Base-by-base conservation (phyloP, 2,888 invertebrate species). In the Pollenia labialis region DNA sequence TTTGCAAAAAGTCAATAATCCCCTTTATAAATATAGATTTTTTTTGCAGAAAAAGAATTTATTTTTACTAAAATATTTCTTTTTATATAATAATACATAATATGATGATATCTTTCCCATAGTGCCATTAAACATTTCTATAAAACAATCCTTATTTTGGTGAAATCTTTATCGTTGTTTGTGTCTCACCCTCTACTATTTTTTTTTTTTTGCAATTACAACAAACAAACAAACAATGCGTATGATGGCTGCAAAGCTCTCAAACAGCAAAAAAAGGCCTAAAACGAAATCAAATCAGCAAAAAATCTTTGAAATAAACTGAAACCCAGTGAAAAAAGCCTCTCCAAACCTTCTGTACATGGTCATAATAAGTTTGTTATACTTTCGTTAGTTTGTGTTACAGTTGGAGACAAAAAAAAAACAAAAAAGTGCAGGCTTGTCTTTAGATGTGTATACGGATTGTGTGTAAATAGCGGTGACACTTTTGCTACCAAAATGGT, bases 291-390 rank as follows among this genome's bases (percentile, higher is more conserved):
- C 48, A 66, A 81, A 74, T 69, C 81, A 48, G 11, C 52, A 60
- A 79, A 23, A 23, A 71, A 44, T 40, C 12, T 12, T 64, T 44
- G 48, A 32, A 64, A 68, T 12, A 62, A 52, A 50, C 42, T n/a
- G 6, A 4, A 44, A 44, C 16, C 6, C 23, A 52, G 23, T 7
- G 50, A 60, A 58, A 48, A 44, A 69, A 44, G 40, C 58, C 79
- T 79, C 58, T 84, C 72, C 77, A 84, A 84, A 71, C 44, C 64
- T 52, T 75, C 76, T 83, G 58, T 74, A 77, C 40, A 87, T 81
- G 87, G 87, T 58, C 87, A 87, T 87, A 84, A 87, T 84, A 84
- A 87, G 87, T 87, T 81, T 87, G 87, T 87, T 87, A 87, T 87
- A 84, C 81, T 87, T 84, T 87, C 83, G 81, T 81, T 84, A 76